A percentile compares a stretch with the other conserved stretches of the same genome.
Evolutionary conservation across 2,113 vertebrate genomes (phyloP).

Genomic region (Cyanistes caeruleus): DNA sequence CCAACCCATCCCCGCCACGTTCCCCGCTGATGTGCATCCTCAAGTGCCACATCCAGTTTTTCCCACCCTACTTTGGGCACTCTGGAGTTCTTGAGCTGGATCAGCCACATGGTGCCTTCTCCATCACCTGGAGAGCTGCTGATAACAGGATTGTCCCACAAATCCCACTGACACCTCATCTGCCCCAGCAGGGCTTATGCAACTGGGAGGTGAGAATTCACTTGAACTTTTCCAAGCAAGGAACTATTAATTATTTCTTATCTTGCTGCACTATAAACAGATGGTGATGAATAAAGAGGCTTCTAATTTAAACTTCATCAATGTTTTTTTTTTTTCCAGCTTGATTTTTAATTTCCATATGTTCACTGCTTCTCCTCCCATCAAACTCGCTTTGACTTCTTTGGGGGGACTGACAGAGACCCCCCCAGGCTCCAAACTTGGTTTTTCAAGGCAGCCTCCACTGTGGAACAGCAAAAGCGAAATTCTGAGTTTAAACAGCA

Average conservation of each 20-base stretch:
- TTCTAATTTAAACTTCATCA: slow-evolving; percentile 64
- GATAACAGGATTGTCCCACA: background rate
- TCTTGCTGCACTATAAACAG: slow-evolving; percentile 56
- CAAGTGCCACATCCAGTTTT: background rate
- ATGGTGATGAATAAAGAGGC: slow-evolving; percentile 60
- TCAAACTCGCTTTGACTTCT: background rate
- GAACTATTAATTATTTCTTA: slow-evolving; percentile 64
- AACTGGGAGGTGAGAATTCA: slow-evolving; percentile 38
- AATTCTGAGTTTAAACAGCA: background rate
- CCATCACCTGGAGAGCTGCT: background rate
- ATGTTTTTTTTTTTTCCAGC: slow-evolving; percentile 11
- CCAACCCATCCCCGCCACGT: background rate
- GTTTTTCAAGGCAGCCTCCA: background rate
- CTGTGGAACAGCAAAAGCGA: background rate
- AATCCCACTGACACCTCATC: background rate
- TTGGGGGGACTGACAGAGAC: background rate
- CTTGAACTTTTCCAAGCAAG: slow-evolving; percentile 32
- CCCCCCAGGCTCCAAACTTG: background rate
- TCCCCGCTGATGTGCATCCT: fast-evolving
- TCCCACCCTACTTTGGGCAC: background rate
- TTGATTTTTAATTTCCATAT: slow-evolving; percentile 57
- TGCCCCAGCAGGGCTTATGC: background rate
- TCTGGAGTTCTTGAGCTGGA: background rate
- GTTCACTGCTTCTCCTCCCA: background rate
- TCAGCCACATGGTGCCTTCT: background rate